Percentiles rank a stretch among this genome's conserved stretches.
Evolutionary conservation across 1,140 invertebrate genomes (phyloP).

Genomic region (Probaryconus sp.): DNA sequence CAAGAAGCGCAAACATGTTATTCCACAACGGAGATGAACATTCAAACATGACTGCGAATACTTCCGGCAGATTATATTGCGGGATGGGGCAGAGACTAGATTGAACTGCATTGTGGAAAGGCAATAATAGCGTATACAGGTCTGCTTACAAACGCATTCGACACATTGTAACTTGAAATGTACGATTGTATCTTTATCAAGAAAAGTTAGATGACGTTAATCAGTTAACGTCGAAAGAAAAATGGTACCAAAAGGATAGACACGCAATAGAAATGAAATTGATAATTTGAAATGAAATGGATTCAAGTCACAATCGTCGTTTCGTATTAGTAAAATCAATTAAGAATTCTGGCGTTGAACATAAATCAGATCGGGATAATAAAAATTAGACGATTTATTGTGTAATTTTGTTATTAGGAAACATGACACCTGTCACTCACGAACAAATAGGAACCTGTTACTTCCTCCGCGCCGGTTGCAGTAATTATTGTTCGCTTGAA

Average conservation of each 20-base stretch:
- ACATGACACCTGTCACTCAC: conserved; percentile 57
- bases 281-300: too few species aligned
- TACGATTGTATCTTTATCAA: conserved; percentile 24
- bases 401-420: conserved; percentile 37
- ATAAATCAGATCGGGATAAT: too few species aligned
- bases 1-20: conserved; percentile 66
- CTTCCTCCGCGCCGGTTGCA: conserved; percentile 16
- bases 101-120: conserved; percentile 19
- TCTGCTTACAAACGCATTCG: conserved; percentile 15
- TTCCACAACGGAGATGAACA: conserved; percentile 27
- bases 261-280: too few species aligned
- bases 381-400: conserved; percentile 25
- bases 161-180: conserved; percentile 23
- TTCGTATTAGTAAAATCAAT: too few species aligned
- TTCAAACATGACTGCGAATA: conserved; percentile 66
- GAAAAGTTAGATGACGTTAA: too few species aligned
- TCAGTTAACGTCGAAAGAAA: conserved; percentile 34
- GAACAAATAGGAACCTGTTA: conserved; percentile 36
- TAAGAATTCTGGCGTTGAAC: too few species aligned
- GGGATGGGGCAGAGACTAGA: background rate
- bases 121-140: background rate
- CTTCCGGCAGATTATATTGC: conserved; percentile 61
- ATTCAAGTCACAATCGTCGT: too few species aligned
- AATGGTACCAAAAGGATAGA: too few species aligned
- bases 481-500: conserved; percentile 48